Evolutionary conservation across 2,888 invertebrate genomes (phyloP), one percentile per base, ranked within the genome.

Genomic region (Ecliptopera silaceata): DNA sequence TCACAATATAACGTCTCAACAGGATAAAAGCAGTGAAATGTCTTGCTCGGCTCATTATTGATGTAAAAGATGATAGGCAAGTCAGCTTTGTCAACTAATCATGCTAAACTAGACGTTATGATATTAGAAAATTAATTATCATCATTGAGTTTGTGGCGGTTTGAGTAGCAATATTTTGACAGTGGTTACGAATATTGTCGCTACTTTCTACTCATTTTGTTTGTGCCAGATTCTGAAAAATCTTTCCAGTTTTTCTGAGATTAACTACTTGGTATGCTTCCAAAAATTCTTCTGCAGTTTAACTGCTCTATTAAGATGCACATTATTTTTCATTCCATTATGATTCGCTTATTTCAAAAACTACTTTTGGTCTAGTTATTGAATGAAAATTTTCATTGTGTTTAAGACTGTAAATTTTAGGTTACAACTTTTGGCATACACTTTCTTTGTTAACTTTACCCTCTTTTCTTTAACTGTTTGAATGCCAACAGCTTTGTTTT

Each of bases 201-300:
- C 22, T 6, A 22, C 34, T 2, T 34, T 34, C 32, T 12, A 1
- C 4, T 1, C 12, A 47, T 8, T 39, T 29, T 18, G 3, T 17
- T 12, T 1, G 18, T 8, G 18, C 17, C 10, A 8, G 22, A 17
- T 39, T 48, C 18, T 20, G 12, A 2, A 17, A 31, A 41, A 48
- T 31, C 10, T 22, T 20, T 13, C 15, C 26, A 39, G 15, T 29
- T 48, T 48, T 39, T 39, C 48, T 13, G 12, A 29, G 48, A 48
- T 48, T 48, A 48, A 48, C 39, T 39, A 63, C 53, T 72, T 74
- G 72, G 71, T 70, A 48, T 55, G 50, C 46, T 64, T 72, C 70
- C 70, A 72, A 71, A 69, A 64, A 62, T 59, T 62, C 55, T 66
- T 65, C 54, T 68, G 57, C 60, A 57, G 56, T 60, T 62, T 57